Evolutionary conservation across 2,888 invertebrate genomes (phyloP).

Genomic region (Lissonota sp.): DNA sequence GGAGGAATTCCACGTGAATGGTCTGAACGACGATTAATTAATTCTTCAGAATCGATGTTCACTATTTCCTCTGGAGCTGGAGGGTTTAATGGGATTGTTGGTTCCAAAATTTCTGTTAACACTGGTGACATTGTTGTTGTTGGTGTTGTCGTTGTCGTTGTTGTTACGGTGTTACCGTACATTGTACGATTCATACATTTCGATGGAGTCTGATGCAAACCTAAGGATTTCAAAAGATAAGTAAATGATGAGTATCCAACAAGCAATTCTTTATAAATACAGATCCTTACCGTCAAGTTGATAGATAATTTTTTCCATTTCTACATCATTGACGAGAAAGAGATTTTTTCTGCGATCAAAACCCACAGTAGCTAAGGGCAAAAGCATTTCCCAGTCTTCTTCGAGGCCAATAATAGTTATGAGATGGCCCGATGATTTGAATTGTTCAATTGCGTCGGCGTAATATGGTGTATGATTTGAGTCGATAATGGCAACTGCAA

Average conservation of each 20-base stretch:
- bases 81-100: neutral
- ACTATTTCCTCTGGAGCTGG: neutral
- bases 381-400: conserved; percentile 66
- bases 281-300: conserved; percentile 65
- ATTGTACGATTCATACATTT: conserved; percentile 45
- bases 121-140: neutral
- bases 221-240: conserved; percentile 18
- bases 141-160: neutral
- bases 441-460: conserved; percentile 62
- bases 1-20: neutral
- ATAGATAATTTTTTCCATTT: conserved; percentile 61
- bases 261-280: neutral
- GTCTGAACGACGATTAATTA: conserved; percentile 11
- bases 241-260: neutral
- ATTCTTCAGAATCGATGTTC: conserved; percentile 12
- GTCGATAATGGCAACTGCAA: conserved; percentile 70
- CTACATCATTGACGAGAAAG: conserved; percentile 65
- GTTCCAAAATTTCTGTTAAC: neutral
- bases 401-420: conserved; percentile 67
- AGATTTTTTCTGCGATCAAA: conserved; percentile 68
- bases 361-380: conserved; percentile 69
- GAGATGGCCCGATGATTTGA: conserved; percentile 69
- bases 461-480: conserved; percentile 51
- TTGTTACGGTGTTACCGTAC: neutral
- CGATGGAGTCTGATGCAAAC: conserved; percentile 44